Conservation (phyloP, 2,113 vertebrate genomes). For the Canis aureus region DNA sequence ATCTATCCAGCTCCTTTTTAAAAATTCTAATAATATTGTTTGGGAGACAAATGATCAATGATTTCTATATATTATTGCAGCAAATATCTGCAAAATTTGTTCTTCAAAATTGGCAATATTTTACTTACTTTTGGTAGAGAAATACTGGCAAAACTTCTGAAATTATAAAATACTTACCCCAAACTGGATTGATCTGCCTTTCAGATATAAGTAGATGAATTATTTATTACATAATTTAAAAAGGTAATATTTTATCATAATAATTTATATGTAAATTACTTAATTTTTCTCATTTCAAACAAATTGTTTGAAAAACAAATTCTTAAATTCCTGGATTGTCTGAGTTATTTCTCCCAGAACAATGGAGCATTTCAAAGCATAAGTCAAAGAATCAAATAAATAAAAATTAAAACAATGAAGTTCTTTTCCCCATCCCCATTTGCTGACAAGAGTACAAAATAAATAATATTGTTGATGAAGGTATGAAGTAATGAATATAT, state of each 20-base stretch:
- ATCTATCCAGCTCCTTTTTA: not conserved
- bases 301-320: not conserved
- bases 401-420: not conserved
- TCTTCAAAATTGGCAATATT: not conserved
- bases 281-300: conserved; percentile 32
- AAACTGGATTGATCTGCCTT: not conserved
- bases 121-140: conserved; percentile 29
- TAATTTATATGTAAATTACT: conserved; percentile 29
- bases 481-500: not conserved
- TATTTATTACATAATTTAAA: not conserved
- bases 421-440: not conserved
- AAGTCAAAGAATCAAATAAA: conserved; percentile 11
- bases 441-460: not conserved
- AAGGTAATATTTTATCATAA: conserved; percentile 2
- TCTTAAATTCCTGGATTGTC: not conserved
- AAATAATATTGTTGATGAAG: not conserved
- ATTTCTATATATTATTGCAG: not conserved
- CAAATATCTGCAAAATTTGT: not conserved
- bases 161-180: conserved; percentile 24
- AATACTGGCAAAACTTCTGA: not conserved
- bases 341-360: conserved; percentile 38
- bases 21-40: not conserved
- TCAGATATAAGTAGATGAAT: not conserved
- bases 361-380: not conserved
- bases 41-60: not conserved